These are phyloP conservation scores for Catharus fuscescens DNA, from an alignment of 2,113 vertebrate genomes.

Conservation along the genomic window DNA sequence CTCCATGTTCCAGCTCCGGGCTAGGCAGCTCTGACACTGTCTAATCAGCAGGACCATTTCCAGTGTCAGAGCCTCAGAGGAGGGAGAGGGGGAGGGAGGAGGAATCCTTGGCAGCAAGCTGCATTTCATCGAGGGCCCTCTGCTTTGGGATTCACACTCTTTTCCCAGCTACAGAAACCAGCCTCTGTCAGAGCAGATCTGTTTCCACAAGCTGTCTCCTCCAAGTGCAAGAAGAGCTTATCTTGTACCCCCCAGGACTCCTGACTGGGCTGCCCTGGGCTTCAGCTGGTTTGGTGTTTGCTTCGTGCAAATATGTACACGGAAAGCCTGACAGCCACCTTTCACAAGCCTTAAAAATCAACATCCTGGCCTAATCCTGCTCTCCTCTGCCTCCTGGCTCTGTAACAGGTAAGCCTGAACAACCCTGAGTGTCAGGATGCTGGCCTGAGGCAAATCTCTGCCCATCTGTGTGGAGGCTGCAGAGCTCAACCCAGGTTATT, in stretches of 20 bases:
- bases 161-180: neutral
- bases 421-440: neutral
- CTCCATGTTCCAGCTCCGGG: neutral
- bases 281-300: neutral
- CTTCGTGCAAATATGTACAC: neutral
- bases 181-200: slow-evolving; percentile 14
- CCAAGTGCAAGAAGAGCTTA: neutral
- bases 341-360: slow-evolving; percentile 14
- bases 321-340: neutral
- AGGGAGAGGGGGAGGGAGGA: slow-evolving; percentile 37
- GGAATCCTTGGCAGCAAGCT: slow-evolving; percentile 38
- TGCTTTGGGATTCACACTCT: neutral
- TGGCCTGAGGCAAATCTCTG: neutral
- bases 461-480: neutral
- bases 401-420: neutral
- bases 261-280: neutral
- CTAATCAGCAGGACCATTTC: slow-evolving; percentile 55
- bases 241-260: neutral
- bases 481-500: neutral
- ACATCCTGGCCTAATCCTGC: neutral
- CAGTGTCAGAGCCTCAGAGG: slow-evolving; percentile 18
- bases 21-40: slow-evolving; percentile 27
- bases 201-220: neutral
- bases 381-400: neutral
- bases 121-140: neutral